A percentile compares a stretch with the other conserved stretches of the same genome.
phyloP scores from a whole-genome alignment of 2,797 vertebrate species.

The Crypturellus tataupa region DNA sequence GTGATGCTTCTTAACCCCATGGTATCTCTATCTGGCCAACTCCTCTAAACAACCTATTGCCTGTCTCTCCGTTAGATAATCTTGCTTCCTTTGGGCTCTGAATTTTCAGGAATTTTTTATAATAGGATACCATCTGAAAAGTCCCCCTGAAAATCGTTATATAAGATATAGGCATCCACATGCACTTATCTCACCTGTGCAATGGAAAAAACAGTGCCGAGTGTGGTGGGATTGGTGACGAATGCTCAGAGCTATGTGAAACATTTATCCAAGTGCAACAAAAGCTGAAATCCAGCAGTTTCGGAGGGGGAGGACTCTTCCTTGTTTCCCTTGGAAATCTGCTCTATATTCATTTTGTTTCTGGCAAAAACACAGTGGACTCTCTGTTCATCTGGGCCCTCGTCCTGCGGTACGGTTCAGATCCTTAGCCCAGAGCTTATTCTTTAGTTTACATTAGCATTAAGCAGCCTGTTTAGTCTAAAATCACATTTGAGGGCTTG shows the following conservation, averaged over 20 bases:
- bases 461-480: neutral
- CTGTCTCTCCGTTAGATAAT: neutral
- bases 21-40: neutral
- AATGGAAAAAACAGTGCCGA: neutral
- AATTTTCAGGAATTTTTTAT: neutral
- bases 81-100: neutral
- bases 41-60: neutral
- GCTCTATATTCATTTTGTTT: neutral
- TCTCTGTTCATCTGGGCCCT: neutral
- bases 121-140: neutral
- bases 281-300: neutral
- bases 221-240: rapidly evolving
- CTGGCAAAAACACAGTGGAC: slow-evolving; percentile 3
- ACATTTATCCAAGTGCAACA: rapidly evolving
- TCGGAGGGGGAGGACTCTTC: neutral
- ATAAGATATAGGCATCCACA: rapidly evolving
- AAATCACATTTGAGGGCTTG: neutral
- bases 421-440: neutral
- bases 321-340: slow-evolving; percentile 5
- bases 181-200: neutral
- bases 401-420: rapidly evolving
- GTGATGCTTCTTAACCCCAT: neutral
- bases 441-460: neutral
- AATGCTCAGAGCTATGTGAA: neutral
- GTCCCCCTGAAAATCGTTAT: neutral